phyloP scores from a whole-genome alignment of 2,888 invertebrate genomes.

The Gonocerus acuteangulatus region DNA sequence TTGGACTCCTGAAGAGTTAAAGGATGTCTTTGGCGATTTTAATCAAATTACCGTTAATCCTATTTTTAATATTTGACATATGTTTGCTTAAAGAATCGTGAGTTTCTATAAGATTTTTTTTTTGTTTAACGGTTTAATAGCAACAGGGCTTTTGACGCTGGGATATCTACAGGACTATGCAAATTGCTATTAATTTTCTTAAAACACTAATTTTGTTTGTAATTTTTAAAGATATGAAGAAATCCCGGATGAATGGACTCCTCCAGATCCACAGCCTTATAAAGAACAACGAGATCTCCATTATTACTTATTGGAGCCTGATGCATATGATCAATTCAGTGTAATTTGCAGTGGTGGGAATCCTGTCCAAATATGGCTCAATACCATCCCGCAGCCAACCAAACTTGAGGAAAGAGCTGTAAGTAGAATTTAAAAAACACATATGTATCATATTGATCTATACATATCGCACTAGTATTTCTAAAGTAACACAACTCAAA shows the following conservation, averaged over 20 bases:
- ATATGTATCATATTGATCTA: neutral
- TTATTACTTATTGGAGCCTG: conserved; percentile 85
- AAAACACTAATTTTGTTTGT: neutral
- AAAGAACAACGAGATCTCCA: conserved; percentile 87
- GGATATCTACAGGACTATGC: neutral
- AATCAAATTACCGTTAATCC: no score
- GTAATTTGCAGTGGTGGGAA: conserved; percentile 62
- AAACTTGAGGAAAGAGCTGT: conserved; percentile 74
- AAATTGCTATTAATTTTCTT: neutral
- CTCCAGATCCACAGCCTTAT: conserved; percentile 81
- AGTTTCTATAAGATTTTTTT: no score
- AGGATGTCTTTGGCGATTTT: no score
- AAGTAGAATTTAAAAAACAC: conserved; percentile 38
- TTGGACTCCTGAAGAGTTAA: no score
- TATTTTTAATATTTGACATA: no score
- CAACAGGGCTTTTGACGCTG: no score
- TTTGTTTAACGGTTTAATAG: no score
- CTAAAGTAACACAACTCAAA: no score
- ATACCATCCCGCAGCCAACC: conserved; percentile 78
- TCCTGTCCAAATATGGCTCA: conserved; percentile 76
- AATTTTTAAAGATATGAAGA: conserved; percentile 56
- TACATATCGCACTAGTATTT: neutral
- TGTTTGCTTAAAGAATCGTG: no score
- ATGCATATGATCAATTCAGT: conserved; percentile 78
- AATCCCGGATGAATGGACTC: conserved; percentile 88